Evolutionary conservation across 2,888 invertebrate species (phyloP).

Genomic region (Mantis religiosa): DNA sequence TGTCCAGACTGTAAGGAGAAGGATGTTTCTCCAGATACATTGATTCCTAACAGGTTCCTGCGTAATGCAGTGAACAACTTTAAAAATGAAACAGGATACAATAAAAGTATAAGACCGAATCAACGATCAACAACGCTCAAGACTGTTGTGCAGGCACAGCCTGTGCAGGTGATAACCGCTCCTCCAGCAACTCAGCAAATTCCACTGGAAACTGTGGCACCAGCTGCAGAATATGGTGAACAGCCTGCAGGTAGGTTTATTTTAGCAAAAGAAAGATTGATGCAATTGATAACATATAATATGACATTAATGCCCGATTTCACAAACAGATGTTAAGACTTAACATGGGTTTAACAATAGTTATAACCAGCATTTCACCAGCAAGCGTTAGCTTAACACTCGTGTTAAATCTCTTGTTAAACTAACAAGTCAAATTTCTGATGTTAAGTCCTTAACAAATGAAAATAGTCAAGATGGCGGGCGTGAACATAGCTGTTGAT

Average conservation of each 20-base stretch:
- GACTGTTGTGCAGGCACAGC: not conserved
- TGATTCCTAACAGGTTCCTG: slow-evolving; percentile 89
- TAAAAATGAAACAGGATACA: slow-evolving; percentile 88
- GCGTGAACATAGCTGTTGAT: too few species aligned
- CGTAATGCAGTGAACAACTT: slow-evolving; percentile 86
- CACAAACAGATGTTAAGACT: too few species aligned
- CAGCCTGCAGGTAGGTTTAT: not conserved
- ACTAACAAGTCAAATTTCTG: too few species aligned
- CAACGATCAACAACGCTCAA: not conserved
- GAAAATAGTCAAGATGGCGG: too few species aligned
- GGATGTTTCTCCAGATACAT: slow-evolving; percentile 85
- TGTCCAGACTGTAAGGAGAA: slow-evolving; percentile 93
- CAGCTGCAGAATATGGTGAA: not conserved
- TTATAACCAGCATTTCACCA: too few species aligned
- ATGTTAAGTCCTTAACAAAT: too few species aligned
- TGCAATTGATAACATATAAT: too few species aligned
- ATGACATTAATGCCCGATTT: too few species aligned
- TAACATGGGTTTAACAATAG: too few species aligned
- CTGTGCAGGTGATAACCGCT: not conserved
- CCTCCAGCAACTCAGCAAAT: not conserved
- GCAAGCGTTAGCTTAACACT: too few species aligned
- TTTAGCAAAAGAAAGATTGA: too few species aligned
- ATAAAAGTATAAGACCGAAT: slow-evolving; percentile 44
- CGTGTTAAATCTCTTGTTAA: too few species aligned
- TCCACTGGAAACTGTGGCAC: not conserved